Percentiles rank a stretch among this genome's conserved stretches.
Evolutionary conservation across 1,140 invertebrate species (phyloP).

Genomic region (Pissodes strobi): DNA sequence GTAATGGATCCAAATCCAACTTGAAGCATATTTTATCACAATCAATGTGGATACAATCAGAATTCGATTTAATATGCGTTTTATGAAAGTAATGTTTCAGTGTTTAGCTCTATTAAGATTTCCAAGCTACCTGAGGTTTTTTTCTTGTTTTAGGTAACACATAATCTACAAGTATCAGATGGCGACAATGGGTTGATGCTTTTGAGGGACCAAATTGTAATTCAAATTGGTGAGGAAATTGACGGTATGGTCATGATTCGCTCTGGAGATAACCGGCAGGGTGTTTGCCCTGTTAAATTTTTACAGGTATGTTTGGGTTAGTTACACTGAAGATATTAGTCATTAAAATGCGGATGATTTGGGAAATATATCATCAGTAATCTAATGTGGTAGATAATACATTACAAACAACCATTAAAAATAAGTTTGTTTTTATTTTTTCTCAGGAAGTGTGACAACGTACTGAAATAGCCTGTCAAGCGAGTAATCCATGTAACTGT

Average conservation of each 20-base stretch:
- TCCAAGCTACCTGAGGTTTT: too few relatives aligned
- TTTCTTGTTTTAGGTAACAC: conserved; percentile 62
- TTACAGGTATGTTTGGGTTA: conserved; percentile 60
- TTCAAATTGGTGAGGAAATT: conserved; percentile 85
- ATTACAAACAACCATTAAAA: not conserved
- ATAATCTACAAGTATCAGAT: conserved; percentile 69
- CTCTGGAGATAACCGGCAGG: conserved; percentile 83
- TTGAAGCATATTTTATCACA: too few relatives aligned
- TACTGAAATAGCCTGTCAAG: conserved; percentile 51
- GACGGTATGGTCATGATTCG: conserved; percentile 92
- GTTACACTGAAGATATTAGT: not conserved
- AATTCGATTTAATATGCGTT: too few relatives aligned
- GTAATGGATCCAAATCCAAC: too few relatives aligned
- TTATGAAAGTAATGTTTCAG: too few relatives aligned
- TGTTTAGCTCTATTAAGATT: too few relatives aligned
- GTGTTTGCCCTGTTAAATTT: conserved; percentile 81
- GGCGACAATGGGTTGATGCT: conserved; percentile 66
- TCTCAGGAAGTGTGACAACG: conserved; percentile 56
- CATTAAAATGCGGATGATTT: too few relatives aligned
- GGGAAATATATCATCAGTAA: too few relatives aligned
- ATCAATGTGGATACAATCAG: too few relatives aligned
- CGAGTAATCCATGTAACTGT: conserved; percentile 48
- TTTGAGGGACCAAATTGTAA: conserved; percentile 73
- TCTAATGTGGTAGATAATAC: too few relatives aligned
- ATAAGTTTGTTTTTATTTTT: not conserved